Evolutionary conservation across 37 sponge, comb jelly and placozoan species (phyloP), one percentile per base, ranked within the genome.

Genomic region (Lycopodina hypogea): DNA sequence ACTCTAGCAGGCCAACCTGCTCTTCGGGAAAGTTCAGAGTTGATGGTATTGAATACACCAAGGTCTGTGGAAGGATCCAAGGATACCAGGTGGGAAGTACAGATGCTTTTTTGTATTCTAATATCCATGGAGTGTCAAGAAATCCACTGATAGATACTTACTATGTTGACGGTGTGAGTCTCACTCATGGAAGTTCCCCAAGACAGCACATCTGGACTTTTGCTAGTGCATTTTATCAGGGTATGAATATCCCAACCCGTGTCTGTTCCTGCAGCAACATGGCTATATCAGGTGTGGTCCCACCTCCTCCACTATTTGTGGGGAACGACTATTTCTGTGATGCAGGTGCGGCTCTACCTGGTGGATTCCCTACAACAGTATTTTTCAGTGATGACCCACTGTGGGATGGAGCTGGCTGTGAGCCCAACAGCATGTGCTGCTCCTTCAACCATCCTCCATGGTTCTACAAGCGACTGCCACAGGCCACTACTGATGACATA

Each of bases 391-490:
- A 55, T 73, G 69, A 86, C 34, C 86, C 86, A 14, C 62, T 87
- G 22, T 87, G 87, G 87, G 75, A 75, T 61, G 81, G 87, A 45
- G 64, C 19, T 26, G 81, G 77, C 18, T 87, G 87, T 80, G 42
- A 28, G 0, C 15, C 76, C 23, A 68, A 29, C 33, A 81, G 70
- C 76, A 76, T 55, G 30, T 87, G 87, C 64, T 81, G 87, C 69
- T 45, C 76, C 34, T 21, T 65, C 39, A 69, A 58, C 64, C 57
- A 57, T 34, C 81, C 80, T 68, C 87, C 87, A 48, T 87, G 81
- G 76, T 87, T 87, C 77, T 69, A 28, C 71, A 80, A 53, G 42
- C 40, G 35, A 53, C 52, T 87, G 2, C 71, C 70, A 45, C 15
- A 36, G 9, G 23, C 68, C 45, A 45, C 70, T 0, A 70, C 58